Conservation (phyloP, 2,113 vertebrate species). For the Probosciger aterrimus region DNA sequence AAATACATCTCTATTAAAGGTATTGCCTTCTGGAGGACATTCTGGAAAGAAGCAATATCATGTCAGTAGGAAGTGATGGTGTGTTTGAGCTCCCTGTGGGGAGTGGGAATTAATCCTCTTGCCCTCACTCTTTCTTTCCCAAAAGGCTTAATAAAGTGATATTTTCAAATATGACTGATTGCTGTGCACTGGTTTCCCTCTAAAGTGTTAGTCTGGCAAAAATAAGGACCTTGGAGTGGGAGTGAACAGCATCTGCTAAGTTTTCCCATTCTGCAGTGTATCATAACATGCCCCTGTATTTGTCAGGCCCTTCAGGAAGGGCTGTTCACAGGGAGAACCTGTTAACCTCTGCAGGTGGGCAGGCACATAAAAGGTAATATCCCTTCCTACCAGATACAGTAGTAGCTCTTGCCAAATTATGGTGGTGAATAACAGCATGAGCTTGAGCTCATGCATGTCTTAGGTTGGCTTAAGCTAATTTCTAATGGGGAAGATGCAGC, state of each 20-base stretch:
- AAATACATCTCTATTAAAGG: neutral
- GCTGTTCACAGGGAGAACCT: neutral
- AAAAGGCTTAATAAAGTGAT: neutral
- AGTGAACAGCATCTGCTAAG: rapidly evolving
- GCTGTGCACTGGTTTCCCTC: neutral
- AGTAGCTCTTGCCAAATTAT: rapidly evolving
- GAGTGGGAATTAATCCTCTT: neutral
- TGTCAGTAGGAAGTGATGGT: neutral
- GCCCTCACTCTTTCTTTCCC: neutral
- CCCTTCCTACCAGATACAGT: rapidly evolving
- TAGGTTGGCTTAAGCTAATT: neutral
- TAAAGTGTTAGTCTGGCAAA: neutral
- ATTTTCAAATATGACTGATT: neutral
- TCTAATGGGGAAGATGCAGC: neutral
- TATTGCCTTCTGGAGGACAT: neutral
- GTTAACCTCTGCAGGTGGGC: neutral
- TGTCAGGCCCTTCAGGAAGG: neutral
- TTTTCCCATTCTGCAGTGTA: neutral
- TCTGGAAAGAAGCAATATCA: neutral
- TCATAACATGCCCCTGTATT: neutral
- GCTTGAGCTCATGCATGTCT: neutral
- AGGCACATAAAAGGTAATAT: neutral
- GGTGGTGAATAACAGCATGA: neutral
- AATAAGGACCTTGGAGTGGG: neutral
- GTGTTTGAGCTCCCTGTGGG: neutral